Evolutionary conservation across 92 coral and sea anemone genomes (phyloP).

Genomic region (Desmophyllum pertusum): DNA sequence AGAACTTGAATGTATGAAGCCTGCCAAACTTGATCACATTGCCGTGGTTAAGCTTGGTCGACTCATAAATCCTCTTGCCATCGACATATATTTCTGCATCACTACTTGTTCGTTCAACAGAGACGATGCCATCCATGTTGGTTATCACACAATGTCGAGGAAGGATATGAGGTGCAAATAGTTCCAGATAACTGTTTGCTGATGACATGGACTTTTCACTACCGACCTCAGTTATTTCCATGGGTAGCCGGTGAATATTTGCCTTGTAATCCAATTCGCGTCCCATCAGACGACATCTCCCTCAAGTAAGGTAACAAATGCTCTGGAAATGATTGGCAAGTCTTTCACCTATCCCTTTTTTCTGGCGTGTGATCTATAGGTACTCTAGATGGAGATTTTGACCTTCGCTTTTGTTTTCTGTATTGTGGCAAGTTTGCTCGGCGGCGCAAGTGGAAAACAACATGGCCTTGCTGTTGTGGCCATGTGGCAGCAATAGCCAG

Average conservation of each 20-base stretch:
- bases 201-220: slow-evolving; percentile 84
- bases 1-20: slow-evolving; percentile 67
- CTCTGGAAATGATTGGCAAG: slow-evolving; percentile 74
- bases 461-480: slow-evolving; percentile 92
- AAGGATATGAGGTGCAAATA: slow-evolving; percentile 72
- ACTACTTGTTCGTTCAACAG: slow-evolving; percentile 78
- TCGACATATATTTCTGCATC: slow-evolving; percentile 83
- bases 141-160: slow-evolving; percentile 88
- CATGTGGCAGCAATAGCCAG: slow-evolving; percentile 94
- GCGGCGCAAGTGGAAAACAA: slow-evolving; percentile 91
- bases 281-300: slow-evolving; percentile 79
- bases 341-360: slow-evolving; percentile 60
- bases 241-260: slow-evolving; percentile 68
- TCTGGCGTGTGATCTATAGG: slow-evolving; percentile 72
- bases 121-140: slow-evolving; percentile 82
- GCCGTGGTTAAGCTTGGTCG: slow-evolving; percentile 74
- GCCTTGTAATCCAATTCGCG: slow-evolving; percentile 66
- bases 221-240: slow-evolving; percentile 90
- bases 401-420: slow-evolving; percentile 75
- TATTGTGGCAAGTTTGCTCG: slow-evolving; percentile 88
- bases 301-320: slow-evolving; percentile 79
- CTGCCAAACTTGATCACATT: slow-evolving; percentile 78
- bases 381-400: slow-evolving; percentile 82
- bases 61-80: slow-evolving; percentile 80
- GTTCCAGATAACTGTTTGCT: slow-evolving; percentile 64